Percentiles rank a stretch among this genome's conserved stretches.
These are phyloP conservation scores for Heliconius melpomene DNA, from an alignment of 1,140 invertebrate genomes.

Conservation along the genomic window DNA sequence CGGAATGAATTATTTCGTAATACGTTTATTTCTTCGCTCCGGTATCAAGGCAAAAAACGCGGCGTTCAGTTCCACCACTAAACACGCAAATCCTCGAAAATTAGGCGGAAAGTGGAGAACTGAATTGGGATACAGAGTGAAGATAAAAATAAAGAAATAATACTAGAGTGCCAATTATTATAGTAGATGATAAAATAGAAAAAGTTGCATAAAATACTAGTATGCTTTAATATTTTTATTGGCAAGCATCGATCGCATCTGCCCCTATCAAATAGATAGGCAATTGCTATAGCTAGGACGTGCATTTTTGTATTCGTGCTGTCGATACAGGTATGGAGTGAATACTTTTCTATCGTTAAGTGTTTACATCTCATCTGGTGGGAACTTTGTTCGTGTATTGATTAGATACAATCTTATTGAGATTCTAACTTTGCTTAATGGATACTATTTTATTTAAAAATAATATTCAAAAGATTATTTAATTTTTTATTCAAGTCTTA, in stretches of 20 bases:
- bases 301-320: slow-evolving; percentile 33
- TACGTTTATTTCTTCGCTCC: too few relatives aligned
- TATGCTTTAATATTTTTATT: slow-evolving; percentile 8
- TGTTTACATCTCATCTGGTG: slow-evolving; percentile 28
- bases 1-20: too few relatives aligned
- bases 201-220: neutral
- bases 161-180: neutral
- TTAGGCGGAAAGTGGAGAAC: too few relatives aligned
- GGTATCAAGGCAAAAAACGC: too few relatives aligned
- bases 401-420: slow-evolving; percentile 19
- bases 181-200: neutral
- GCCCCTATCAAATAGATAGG: slow-evolving; percentile 37
- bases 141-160: neutral
- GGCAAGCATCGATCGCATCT: slow-evolving; percentile 35
- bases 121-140: too few relatives aligned
- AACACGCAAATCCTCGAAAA: too few relatives aligned
- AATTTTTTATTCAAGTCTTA: neutral
- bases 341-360: slow-evolving; percentile 31
- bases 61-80: too few relatives aligned
- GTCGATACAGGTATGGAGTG: slow-evolving; percentile 32
- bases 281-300: slow-evolving; percentile 32
- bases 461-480: neutral
- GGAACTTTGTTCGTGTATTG: slow-evolving; percentile 31
- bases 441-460: neutral
- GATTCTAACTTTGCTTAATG: neutral